Evolutionary conservation across 2,113 vertebrate genomes (phyloP).

Genomic region (Apus apus): DNA sequence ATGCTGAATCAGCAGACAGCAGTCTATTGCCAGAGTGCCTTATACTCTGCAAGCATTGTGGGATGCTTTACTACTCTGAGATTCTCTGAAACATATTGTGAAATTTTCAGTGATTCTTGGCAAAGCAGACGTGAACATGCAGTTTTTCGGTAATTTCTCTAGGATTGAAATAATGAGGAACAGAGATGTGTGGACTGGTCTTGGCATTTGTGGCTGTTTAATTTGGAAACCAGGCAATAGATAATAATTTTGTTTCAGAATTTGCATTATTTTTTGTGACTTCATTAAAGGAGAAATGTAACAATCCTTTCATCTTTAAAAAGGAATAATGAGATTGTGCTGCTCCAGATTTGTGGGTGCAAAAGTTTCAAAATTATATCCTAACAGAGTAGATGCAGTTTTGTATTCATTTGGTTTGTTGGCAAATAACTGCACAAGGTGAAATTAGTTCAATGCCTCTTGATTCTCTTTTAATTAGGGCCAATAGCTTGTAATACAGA

Average conservation of each 20-base stretch:
- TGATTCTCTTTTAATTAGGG: background rate
- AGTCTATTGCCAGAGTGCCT: background rate
- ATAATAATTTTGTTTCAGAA: background rate
- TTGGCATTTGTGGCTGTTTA: background rate
- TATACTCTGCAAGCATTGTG: background rate
- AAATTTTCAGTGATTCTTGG: background rate
- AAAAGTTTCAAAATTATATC: background rate
- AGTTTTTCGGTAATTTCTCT: conserved; percentile 1
- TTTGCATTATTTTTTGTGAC: background rate
- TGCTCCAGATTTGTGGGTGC: background rate
- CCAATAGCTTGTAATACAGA: background rate
- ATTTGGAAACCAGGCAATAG: background rate
- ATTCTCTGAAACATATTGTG: background rate
- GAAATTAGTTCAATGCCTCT: background rate
- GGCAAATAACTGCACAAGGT: background rate
- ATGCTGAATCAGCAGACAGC: background rate
- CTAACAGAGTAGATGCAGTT: background rate
- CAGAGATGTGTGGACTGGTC: background rate
- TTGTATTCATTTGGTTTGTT: background rate
- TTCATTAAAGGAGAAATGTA: background rate
- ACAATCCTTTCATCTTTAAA: background rate
- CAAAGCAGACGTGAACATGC: background rate
- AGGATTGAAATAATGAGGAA: background rate
- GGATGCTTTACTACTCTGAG: background rate
- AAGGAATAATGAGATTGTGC: background rate